A percentile compares a stretch with the other conserved stretches of the same genome.
These are phyloP conservation scores for Cyaniris semiargus DNA, from an alignment of 2,888 invertebrate species.

Conservation along the genomic window DNA sequence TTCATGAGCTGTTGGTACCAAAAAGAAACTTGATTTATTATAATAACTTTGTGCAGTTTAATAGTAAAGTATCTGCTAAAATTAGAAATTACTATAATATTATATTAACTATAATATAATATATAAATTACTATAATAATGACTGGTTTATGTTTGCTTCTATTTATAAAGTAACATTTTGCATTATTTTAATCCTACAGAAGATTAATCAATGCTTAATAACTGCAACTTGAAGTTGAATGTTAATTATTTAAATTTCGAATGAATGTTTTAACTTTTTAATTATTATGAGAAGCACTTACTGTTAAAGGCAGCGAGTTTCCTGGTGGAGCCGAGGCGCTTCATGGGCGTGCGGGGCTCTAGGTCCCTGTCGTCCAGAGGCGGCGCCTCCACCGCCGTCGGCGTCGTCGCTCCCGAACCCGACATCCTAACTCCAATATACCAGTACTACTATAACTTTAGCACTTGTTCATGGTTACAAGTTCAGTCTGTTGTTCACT, in stretches of 20 bases:
- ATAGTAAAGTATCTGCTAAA: no score
- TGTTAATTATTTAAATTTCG: background rate
- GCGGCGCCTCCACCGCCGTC: conserved; percentile 84
- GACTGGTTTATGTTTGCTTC: no score
- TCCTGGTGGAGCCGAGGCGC: conserved; percentile 89
- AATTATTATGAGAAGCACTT: conserved; percentile 61
- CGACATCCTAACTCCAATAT: conserved; percentile 40
- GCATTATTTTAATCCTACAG: no score
- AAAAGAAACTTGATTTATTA: no score
- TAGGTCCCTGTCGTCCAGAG: conserved; percentile 87
- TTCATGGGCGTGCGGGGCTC: conserved; percentile 90
- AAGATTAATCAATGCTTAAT: no score
- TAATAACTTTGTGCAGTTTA: no score
- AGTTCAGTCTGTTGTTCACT: conserved; percentile 14
- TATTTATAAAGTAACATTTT: background rate
- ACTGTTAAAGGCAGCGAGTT: conserved; percentile 89
- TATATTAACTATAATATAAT: no score
- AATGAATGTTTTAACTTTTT: background rate
- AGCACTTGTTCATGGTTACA: conserved; percentile 29
- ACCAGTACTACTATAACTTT: background rate
- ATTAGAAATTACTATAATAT: no score
- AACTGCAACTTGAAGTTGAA: background rate
- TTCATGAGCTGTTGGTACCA: no score
- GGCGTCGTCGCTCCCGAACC: conserved; percentile 83
- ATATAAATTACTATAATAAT: no score